Percentiles rank a stretch among this genome's conserved stretches.
These are phyloP conservation scores for Valencia hispanica DNA, from an alignment of 2,797 vertebrate species.

Conservation along the genomic window DNA sequence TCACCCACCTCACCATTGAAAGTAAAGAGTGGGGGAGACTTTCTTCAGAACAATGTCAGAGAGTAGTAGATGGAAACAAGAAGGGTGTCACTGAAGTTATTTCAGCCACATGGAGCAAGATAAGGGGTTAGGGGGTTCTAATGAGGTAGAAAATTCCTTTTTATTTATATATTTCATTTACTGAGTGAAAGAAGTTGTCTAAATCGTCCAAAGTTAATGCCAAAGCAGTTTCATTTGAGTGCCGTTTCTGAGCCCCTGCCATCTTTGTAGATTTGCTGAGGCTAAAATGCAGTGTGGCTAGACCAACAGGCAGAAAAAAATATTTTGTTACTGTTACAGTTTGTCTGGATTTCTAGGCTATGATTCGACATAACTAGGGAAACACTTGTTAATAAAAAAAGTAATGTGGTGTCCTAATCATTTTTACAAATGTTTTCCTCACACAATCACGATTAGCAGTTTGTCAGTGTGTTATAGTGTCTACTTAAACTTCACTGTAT, in stretches of 20 bases:
- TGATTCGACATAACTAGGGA: neutral
- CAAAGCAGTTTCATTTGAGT: no score
- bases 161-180: neutral
- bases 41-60: no score
- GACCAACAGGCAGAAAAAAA: no score
- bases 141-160: neutral
- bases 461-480: constrained; percentile 37
- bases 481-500: constrained; percentile 9
- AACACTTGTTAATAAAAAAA: neutral
- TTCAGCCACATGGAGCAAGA: neutral
- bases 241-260: no score
- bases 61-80: neutral
- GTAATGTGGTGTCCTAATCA: neutral
- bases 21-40: neutral
- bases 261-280: no score
- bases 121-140: neutral
- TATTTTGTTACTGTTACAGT: no score
- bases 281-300: no score
- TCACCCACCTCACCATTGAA: neutral
- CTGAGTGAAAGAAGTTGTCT: neutral
- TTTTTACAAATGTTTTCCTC: neutral
- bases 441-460: constrained; percentile 23
- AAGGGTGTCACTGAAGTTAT: neutral
- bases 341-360: no score
- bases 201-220: no score